Percentiles rank a stretch among this genome's conserved stretches.
These are phyloP conservation scores for Adelphocoris suturalis DNA, from an alignment of 2,888 invertebrate genomes.

Conservation along the genomic window DNA sequence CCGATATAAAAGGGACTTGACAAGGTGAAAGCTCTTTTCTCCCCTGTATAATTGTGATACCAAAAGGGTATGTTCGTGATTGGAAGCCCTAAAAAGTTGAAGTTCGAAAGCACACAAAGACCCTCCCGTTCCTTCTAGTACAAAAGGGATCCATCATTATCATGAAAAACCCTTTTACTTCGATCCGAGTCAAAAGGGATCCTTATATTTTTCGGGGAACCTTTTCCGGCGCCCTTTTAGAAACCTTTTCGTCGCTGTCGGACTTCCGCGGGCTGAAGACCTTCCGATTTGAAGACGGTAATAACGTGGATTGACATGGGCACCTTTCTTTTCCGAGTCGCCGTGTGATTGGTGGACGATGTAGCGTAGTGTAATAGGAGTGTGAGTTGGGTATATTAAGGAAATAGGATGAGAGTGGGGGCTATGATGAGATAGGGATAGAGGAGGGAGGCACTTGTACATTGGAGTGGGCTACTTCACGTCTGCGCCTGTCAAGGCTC, in stretches of 20 bases:
- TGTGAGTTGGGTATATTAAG: no score
- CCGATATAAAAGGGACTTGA: slow-evolving; percentile 5
- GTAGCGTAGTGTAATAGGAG: no score
- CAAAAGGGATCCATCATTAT: neutral
- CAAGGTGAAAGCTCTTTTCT: slow-evolving; percentile 22
- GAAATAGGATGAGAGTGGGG: neutral
- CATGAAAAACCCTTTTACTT: slow-evolving; percentile 3
- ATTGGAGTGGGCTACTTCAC: slow-evolving; percentile 19
- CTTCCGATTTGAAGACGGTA: neutral
- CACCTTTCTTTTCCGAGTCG: neutral
- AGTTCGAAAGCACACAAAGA: slow-evolving; percentile 12
- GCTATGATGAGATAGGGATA: neutral
- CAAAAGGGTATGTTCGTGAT: slow-evolving; percentile 27
- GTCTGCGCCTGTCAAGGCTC: slow-evolving; percentile 6
- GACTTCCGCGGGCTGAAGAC: neutral
- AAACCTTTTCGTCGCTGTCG: neutral
- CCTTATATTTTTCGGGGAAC: neutral
- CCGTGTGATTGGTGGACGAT: neutral
- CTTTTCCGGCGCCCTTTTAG: neutral
- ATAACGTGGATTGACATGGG: neutral
- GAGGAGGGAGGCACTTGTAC: neutral
- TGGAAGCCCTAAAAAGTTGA: neutral
- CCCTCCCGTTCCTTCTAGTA: neutral
- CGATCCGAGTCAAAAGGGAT: neutral
- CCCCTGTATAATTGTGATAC: slow-evolving; percentile 9